phyloP scores from a whole-genome alignment of 2,113 vertebrate species.

The Ailurus styani region DNA sequence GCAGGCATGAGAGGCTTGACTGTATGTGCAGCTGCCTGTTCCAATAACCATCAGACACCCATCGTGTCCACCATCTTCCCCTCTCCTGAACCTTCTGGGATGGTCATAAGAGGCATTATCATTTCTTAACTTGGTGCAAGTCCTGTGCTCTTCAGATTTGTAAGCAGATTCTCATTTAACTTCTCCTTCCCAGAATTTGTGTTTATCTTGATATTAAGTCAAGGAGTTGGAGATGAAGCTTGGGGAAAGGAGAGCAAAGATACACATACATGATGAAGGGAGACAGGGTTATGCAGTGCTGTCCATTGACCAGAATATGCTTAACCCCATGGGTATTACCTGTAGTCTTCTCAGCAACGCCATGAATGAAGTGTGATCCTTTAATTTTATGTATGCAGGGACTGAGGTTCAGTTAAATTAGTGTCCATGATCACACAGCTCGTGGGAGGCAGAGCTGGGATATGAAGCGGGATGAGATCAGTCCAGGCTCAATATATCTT shows the following conservation, averaged over 20 bases:
- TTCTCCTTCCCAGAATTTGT: background rate
- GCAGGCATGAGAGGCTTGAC: background rate
- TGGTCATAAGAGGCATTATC: background rate
- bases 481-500: background rate
- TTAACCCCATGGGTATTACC: background rate
- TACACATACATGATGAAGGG: background rate
- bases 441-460: background rate
- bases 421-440: background rate
- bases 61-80: background rate
- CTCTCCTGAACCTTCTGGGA: background rate
- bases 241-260: background rate
- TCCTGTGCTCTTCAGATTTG: background rate
- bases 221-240: background rate
- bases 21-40: background rate
- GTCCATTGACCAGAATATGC: background rate
- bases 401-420: background rate
- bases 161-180: background rate
- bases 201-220: background rate
- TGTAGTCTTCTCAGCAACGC: background rate
- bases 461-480: background rate
- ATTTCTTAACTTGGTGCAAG: background rate
- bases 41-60: accelerated
- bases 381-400: background rate
- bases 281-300: background rate
- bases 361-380: background rate